Percentiles rank a stretch among this genome's conserved stretches.
phyloP scores from a whole-genome alignment of 2,888 invertebrate genomes.

The Trichogramma evanescens region DNA sequence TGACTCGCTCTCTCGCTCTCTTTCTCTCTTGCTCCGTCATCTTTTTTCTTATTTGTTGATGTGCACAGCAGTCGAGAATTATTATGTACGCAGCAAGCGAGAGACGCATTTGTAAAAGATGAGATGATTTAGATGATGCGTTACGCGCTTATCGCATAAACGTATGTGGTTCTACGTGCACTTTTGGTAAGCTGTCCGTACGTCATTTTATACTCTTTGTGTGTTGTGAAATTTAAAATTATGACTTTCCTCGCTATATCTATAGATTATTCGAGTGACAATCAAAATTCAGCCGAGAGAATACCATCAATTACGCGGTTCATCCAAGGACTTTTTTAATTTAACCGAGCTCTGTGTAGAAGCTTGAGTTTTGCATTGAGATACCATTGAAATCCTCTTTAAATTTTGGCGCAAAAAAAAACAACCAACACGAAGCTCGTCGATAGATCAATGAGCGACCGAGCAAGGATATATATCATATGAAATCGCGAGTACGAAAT shows the following conservation, averaged over 20 bases:
- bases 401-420: no score
- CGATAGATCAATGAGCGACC: no score
- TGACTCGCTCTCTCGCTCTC: constrained; percentile 3
- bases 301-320: no score
- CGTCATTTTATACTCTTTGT: constrained; percentile 11
- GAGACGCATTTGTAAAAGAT: background rate
- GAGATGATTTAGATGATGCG: constrained; percentile 17
- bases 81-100: constrained; percentile 25
- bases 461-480: no score
- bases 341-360: no score
- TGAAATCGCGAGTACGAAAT: no score
- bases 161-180: constrained; percentile 36
- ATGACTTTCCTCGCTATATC: background rate
- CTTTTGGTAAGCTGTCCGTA: constrained; percentile 39
- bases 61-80: constrained; percentile 15
- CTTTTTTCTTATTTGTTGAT: background rate
- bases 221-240: constrained; percentile 13
- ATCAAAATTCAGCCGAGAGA: no score
- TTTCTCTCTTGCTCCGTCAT: constrained; percentile 19
- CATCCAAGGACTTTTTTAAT: no score
- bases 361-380: no score
- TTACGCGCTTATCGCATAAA: constrained; percentile 21
- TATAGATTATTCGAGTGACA: no score
- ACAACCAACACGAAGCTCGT: no score
- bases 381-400: no score